These are phyloP conservation scores for Addax nasomaculatus DNA, from an alignment of 2,113 vertebrate genomes.

Conservation along the genomic window DNA sequence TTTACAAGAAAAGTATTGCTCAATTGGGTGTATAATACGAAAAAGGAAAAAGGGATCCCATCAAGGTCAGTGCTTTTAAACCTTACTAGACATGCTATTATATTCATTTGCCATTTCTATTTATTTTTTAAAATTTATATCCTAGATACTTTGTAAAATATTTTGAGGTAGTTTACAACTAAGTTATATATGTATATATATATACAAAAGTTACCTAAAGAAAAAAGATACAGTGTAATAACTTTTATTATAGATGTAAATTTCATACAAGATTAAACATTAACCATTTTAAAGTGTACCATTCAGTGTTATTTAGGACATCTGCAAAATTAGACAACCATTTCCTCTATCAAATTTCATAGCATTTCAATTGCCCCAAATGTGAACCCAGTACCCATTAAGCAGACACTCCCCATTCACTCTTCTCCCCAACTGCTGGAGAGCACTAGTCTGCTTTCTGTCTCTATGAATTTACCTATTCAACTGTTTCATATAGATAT, in stretches of 20 bases:
- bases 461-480: not conserved
- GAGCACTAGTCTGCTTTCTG: not conserved
- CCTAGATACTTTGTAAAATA: not conserved
- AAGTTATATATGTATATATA: not conserved
- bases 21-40: slow-evolving; percentile 64
- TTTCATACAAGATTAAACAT: not conserved
- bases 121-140: not conserved
- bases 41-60: slow-evolving; percentile 48
- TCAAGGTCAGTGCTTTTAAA: slow-evolving; percentile 47
- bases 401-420: not conserved
- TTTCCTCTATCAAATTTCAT: not conserved
- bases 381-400: not conserved
- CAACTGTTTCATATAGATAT: not conserved
- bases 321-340: not conserved
- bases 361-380: not conserved
- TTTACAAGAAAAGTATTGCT: slow-evolving; percentile 61
- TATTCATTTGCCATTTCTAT: not conserved
- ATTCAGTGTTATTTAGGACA: not conserved
- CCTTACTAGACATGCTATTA: slow-evolving; percentile 33
- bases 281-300: not conserved
- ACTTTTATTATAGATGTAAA: not conserved
- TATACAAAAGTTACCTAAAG: not conserved
- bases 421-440: not conserved
- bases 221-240: not conserved
- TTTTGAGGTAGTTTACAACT: not conserved